Evolutionary conservation across 1,140 invertebrate genomes (phyloP).

Genomic region (Drosophila virilis): DNA sequence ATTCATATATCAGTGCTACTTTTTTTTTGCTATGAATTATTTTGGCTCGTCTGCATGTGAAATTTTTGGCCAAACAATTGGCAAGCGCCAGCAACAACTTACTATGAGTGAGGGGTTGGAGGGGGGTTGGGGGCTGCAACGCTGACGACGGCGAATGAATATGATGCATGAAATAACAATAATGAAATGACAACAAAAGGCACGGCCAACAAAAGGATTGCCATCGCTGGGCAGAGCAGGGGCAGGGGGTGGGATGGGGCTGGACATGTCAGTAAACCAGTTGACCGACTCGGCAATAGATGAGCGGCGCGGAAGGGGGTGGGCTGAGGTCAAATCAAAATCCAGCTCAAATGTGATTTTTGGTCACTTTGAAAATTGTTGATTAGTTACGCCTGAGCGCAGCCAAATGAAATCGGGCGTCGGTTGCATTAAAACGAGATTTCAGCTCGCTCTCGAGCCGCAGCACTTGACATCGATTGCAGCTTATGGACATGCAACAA

Average conservation of each 20-base stretch:
- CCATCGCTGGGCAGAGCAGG: conserved; percentile 18
- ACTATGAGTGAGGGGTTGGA: not conserved
- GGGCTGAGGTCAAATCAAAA: conserved; percentile 29
- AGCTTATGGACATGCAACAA: conserved; percentile 18
- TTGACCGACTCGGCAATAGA: conserved; percentile 36
- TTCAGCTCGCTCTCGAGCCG: conserved; percentile 39
- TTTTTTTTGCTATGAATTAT: conserved; percentile 72
- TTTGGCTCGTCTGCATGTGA: conserved; percentile 64
- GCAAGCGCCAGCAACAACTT: conserved; percentile 48
- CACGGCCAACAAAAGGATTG: conserved; percentile 75
- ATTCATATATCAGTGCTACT: conserved; percentile 50
- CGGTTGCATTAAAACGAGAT: conserved; percentile 57
- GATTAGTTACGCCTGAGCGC: conserved; percentile 76
- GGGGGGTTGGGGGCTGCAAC: not conserved
- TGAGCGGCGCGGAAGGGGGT: not conserved
- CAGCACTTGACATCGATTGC: conserved; percentile 42
- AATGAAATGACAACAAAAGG: conserved; percentile 82
- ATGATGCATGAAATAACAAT: conserved; percentile 82
- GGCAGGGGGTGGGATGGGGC: not conserved
- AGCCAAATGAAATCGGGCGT: conserved; percentile 49
- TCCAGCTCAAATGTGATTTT: conserved; percentile 77
- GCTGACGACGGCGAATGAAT: conserved; percentile 51
- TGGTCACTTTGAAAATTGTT: conserved; percentile 82
- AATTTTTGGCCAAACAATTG: conserved; percentile 74
- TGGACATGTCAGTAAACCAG: conserved; percentile 55